Percentiles rank a stretch among this genome's conserved stretches.
phyloP scores from a whole-genome alignment of 2,888 invertebrate species.

The Hyles lineata region DNA sequence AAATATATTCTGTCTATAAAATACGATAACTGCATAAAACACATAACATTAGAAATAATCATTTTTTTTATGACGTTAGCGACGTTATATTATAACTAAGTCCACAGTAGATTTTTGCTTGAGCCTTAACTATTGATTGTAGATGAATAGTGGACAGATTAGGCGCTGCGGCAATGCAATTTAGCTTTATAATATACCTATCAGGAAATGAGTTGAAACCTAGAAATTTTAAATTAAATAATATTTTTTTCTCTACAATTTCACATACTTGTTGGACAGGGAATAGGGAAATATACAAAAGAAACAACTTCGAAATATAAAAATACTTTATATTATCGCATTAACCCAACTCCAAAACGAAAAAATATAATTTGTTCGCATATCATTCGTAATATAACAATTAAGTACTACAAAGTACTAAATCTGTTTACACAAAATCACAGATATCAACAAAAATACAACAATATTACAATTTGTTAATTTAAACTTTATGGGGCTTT shows the following conservation, averaged over 20 bases:
- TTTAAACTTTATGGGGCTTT: no score
- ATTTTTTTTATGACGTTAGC: no score
- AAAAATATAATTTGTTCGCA: not conserved
- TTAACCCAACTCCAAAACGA: constrained; percentile 10
- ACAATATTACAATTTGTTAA: not conserved
- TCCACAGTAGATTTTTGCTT: not conserved
- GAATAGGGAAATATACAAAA: not conserved
- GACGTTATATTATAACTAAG: not conserved
- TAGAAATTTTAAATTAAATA: no score
- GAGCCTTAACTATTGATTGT: no score
- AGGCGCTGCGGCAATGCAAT: not conserved
- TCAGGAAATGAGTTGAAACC: no score
- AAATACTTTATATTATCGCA: not conserved
- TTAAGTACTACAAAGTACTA: not conserved
- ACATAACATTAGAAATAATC: no score
- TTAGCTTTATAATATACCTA: no score
- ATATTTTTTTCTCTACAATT: not conserved
- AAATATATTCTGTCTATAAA: no score
- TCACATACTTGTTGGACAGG: not conserved
- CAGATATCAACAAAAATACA: constrained; percentile 1
- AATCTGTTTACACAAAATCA: not conserved
- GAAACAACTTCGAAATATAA: not conserved
- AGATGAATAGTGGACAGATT: no score
- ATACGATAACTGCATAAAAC: no score
- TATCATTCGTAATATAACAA: not conserved